These are phyloP conservation scores for Lepeophtheirus salmonis DNA, from an alignment of 1,140 invertebrate genomes.

Conservation along the genomic window DNA sequence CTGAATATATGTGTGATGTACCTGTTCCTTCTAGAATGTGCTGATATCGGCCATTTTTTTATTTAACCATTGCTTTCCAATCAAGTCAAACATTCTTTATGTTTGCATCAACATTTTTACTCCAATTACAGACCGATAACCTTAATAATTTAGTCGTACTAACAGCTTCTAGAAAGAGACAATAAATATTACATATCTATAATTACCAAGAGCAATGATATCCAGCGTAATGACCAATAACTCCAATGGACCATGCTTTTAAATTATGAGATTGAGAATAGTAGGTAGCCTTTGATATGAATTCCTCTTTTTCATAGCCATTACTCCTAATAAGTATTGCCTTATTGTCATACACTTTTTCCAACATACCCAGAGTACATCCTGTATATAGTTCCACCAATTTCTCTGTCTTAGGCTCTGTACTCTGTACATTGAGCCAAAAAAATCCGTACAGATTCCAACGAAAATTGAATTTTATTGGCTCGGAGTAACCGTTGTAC, in stretches of 20 bases:
- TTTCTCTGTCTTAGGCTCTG: constrained; percentile 14
- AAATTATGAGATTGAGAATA: constrained; percentile 17
- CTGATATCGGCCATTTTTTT: too few species aligned
- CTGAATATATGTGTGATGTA: too few species aligned
- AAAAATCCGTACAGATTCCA: constrained; percentile 47
- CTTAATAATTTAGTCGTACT: too few species aligned
- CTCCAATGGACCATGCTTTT: constrained; percentile 19
- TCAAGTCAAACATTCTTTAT: too few species aligned
- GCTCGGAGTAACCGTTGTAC: constrained; percentile 40
- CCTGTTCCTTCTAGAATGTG: too few species aligned
- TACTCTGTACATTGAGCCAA: constrained; percentile 28
- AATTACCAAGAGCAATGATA: constrained; percentile 23
- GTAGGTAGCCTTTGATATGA: constrained; percentile 4
- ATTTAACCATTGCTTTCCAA: too few species aligned
- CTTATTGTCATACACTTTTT: constrained; percentile 19
- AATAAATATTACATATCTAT: too few species aligned
- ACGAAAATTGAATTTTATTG: constrained; percentile 39
- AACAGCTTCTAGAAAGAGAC: too few species aligned
- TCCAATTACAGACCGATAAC: too few species aligned
- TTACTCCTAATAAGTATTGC: constrained; percentile 19
- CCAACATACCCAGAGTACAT: constrained; percentile 20
- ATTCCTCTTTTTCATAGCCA: constrained; percentile 16
- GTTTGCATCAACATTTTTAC: too few species aligned
- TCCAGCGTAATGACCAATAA: constrained; percentile 20
- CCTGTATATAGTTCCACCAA: constrained; percentile 14